These are phyloP conservation scores for Embiotoca jacksoni DNA, from an alignment of 2,113 vertebrate species.

Conservation along the genomic window DNA sequence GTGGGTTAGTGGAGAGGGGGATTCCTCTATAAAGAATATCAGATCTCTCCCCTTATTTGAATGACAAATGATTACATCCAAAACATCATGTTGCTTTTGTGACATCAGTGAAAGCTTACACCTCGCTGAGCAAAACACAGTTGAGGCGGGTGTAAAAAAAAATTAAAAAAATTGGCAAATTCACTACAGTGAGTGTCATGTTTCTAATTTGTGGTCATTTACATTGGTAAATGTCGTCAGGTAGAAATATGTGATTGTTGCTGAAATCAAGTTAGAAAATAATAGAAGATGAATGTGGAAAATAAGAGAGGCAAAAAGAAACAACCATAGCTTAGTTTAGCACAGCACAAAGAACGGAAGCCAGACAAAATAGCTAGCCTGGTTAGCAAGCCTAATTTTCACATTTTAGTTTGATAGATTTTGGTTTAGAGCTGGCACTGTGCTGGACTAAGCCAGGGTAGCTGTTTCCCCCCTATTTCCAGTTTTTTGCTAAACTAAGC, in stretches of 20 bases:
- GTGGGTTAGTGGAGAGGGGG: not conserved
- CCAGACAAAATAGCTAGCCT: not conserved
- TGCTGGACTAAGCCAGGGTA: not conserved
- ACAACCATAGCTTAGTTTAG: not conserved
- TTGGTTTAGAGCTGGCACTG: not conserved
- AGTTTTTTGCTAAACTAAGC: not conserved
- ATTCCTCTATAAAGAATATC: constrained; percentile 11
- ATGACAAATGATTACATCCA: constrained; percentile 35
- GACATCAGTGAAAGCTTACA: constrained; percentile 29
- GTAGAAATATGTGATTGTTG: not conserved
- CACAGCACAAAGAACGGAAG: not conserved
- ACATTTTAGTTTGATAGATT: too few species aligned
- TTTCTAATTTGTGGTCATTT: not conserved
- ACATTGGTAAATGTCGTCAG: too few species aligned
- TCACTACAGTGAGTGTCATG: not conserved
- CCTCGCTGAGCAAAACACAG: constrained; percentile 7
- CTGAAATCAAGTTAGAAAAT: not conserved
- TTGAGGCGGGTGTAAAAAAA: constrained; percentile 8
- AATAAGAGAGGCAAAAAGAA: not conserved
- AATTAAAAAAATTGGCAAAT: not conserved
- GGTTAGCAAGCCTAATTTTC: not conserved
- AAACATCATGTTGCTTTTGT: constrained; percentile 42
- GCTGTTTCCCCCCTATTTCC: not conserved
- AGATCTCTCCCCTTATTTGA: constrained; percentile 46
- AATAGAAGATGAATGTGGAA: not conserved